Percentiles rank a stretch among this genome's conserved stretches.
Evolutionary conservation across 2,797 vertebrate genomes (phyloP).

Genomic region (Spondyliosoma cantharus): DNA sequence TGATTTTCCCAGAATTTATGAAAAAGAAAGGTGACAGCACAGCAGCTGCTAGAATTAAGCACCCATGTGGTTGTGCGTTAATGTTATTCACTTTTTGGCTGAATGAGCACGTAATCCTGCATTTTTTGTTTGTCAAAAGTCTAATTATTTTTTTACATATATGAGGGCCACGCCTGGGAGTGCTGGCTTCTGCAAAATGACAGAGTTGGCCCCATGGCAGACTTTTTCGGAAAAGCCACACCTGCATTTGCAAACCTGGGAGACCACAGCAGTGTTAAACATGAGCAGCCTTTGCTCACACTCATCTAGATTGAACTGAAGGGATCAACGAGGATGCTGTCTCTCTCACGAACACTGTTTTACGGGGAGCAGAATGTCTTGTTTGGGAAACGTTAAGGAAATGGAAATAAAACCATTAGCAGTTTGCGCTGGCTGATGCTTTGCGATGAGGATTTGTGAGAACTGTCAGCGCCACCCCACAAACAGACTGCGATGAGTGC

Average conservation of each 20-base stretch:
- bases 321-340: slow-evolving; percentile 61
- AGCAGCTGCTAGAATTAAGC: slow-evolving; percentile 19
- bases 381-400: slow-evolving; percentile 45
- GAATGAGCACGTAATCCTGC: slow-evolving; percentile 9
- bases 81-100: slow-evolving; percentile 6
- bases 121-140: no score
- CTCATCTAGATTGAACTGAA: slow-evolving; percentile 41
- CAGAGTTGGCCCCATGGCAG: slow-evolving; percentile 19
- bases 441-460: slow-evolving; percentile 42
- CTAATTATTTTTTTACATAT: slow-evolving; percentile 36
- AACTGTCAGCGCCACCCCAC: slow-evolving; percentile 52
- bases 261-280: slow-evolving; percentile 47
- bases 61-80: background rate
- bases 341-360: slow-evolving; percentile 30
- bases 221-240: slow-evolving; percentile 49
- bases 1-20: background rate
- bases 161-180: slow-evolving; percentile 1
- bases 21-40: background rate
- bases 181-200: slow-evolving; percentile 21
- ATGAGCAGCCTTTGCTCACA: slow-evolving; percentile 67
- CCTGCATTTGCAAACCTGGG: slow-evolving; percentile 54
- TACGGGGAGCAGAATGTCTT: slow-evolving; percentile 9
- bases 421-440: slow-evolving; percentile 44
- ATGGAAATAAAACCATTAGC: slow-evolving; percentile 57
- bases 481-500: slow-evolving; percentile 59